phyloP scores from a whole-genome alignment of 2,888 invertebrate genomes.

The Mantis religiosa region DNA sequence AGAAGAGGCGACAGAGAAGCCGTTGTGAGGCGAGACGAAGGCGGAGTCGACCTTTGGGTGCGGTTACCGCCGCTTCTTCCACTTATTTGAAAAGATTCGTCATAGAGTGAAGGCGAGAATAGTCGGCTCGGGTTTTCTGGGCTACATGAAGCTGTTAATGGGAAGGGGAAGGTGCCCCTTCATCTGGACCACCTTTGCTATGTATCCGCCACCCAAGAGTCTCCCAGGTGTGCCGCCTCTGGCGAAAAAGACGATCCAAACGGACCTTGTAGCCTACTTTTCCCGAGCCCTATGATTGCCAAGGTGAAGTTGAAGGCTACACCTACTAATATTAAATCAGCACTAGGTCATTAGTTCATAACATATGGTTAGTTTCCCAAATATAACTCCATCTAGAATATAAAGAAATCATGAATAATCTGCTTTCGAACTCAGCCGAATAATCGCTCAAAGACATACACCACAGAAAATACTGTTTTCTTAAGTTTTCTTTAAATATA shows the following conservation, averaged over 20 bases:
- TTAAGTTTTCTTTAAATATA: no score
- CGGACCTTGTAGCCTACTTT: not conserved
- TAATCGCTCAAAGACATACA: no score
- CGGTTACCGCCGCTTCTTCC: not conserved
- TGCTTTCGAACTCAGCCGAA: no score
- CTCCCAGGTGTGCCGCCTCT: not conserved
- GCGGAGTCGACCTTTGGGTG: not conserved
- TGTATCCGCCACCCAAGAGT: conserved; percentile 1
- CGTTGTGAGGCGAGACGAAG: not conserved
- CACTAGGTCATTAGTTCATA: no score
- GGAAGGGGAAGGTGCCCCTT: not conserved
- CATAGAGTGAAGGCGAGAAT: conserved; percentile 12
- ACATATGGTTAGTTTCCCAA: no score
- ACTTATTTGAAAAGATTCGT: conserved; percentile 23
- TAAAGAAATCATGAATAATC: no score
- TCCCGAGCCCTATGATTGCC: not conserved
- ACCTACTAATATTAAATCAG: no score
- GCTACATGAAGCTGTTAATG: conserved; percentile 20
- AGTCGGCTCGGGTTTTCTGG: not conserved
- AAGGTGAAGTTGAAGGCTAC: no score
- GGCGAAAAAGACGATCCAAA: not conserved
- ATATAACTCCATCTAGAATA: no score
- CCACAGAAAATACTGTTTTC: no score
- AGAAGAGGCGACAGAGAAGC: not conserved
- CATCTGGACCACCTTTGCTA: conserved; percentile 8